phyloP scores from a whole-genome alignment of 2,113 vertebrate genomes.

The Brachypodius melanocephalos region DNA sequence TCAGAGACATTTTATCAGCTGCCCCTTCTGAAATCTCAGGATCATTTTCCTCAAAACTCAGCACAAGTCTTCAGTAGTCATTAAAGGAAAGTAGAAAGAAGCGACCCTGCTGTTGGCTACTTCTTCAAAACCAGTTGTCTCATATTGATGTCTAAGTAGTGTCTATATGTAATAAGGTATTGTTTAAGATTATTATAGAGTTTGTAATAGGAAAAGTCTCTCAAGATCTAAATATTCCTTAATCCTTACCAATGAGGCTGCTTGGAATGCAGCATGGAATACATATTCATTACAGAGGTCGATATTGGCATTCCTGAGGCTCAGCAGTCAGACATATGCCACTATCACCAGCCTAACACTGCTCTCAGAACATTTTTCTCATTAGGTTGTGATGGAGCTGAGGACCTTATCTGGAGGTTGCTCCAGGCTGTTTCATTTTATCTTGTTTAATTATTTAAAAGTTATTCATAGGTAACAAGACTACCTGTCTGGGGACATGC shows the following conservation, averaged over 20 bases:
- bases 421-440: slow-evolving; percentile 7
- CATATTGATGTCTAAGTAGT: background rate
- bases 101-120: background rate
- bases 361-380: background rate
- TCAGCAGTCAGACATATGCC: background rate
- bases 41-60: background rate
- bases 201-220: background rate
- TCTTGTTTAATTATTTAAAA: slow-evolving; percentile 19
- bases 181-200: background rate
- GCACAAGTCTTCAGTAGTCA: background rate
- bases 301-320: background rate
- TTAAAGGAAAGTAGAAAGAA: background rate
- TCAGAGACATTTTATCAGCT: background rate
- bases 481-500: background rate
- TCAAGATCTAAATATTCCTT: background rate
- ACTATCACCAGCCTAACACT: background rate
- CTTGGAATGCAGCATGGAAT: background rate
- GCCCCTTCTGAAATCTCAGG: background rate
- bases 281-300: background rate
- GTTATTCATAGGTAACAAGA: background rate
- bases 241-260: background rate
- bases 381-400: background rate
- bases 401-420: background rate
- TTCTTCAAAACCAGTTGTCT: background rate
- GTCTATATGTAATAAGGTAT: background rate